Base-by-base conservation (phyloP, 2,113 vertebrate species). In the Clupea harengus region DNA sequence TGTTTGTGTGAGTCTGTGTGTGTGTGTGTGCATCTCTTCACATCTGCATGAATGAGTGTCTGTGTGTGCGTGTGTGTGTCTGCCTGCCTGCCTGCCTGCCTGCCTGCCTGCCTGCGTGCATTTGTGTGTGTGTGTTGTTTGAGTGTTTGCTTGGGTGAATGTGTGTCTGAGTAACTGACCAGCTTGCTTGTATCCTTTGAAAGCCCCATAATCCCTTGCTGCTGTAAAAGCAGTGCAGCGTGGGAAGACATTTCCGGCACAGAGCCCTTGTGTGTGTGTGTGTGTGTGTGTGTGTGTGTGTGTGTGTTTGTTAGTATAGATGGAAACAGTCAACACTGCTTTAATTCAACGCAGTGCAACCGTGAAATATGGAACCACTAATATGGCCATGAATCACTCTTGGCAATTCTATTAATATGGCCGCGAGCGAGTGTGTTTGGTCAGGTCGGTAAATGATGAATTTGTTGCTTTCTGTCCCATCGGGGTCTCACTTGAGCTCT, bases 191-290 rank as follows among this genome's bases (percentile, higher is more conserved):
- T 84, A 86, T 87, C n/a, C 28, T 64, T 44, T 45, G 17, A 83
- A 85, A 85, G 49, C 49, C 25, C 45, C 50, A n/a, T 88, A 87
- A 90, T 87, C 82, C 85, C 50, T 81, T 54, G 52, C 52, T 17
- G 52, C 52, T 13, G 17, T 17, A 15, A 1, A 15, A 54, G 15
- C 52, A 18, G 52, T 3, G 52, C 17, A 15, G 52, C 52, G 49
- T 86, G 32, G 82, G 44, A 49, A 81, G 81, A 39, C 72, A 32
- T 49, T 82, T 81, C n/a, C 44, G 81, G 44, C 50, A 13, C n/a
- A 85, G 85, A 57, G 22, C 83, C 45, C 72, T 87, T n/a, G n/a
- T n/a, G n/a, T n/a, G n/a, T n/a, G n/a, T n/a, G n/a, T n/a, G n/a
- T n/a, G n/a, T n/a, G n/a, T n/a, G n/a, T n/a, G n/a, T n/a, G n/a